Conservation (phyloP, 2,113 vertebrate genomes). For the Apodemus speciosus region DNA sequence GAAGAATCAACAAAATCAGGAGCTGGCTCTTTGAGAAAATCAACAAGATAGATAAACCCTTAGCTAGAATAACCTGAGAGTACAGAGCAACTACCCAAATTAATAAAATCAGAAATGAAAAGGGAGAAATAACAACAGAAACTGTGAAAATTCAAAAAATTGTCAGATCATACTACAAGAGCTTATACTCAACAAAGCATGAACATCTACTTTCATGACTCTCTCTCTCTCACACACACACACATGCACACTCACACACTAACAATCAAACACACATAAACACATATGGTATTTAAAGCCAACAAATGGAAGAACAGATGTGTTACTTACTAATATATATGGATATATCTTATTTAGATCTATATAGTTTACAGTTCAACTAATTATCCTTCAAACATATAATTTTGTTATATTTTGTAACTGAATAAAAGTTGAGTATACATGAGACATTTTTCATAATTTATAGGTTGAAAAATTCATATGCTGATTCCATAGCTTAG, state of each 20-base stretch:
- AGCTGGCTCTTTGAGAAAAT: too few relatives aligned
- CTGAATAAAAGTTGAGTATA: background rate
- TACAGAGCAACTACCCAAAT: too few relatives aligned
- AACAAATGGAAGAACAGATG: background rate
- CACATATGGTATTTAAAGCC: background rate
- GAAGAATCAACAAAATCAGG: too few relatives aligned
- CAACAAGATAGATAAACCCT: too few relatives aligned
- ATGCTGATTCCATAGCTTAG: background rate
- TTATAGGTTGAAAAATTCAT: too few relatives aligned
- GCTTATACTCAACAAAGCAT: background rate
- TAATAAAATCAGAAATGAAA: too few relatives aligned
- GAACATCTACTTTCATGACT: background rate
- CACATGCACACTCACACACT: background rate
- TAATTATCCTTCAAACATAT: background rate
- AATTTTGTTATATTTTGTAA: background rate
- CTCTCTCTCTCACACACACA: background rate
- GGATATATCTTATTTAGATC: too few relatives aligned
- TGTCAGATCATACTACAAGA: too few relatives aligned
- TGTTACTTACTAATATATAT: background rate
- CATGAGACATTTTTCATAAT: background rate
- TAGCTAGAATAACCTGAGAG: too few relatives aligned
- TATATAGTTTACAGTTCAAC: background rate
- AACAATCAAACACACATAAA: background rate
- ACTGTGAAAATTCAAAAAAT: too few relatives aligned
- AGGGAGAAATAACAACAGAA: too few relatives aligned